phyloP scores from a whole-genome alignment of 2,888 invertebrate genomes.

The Drosophila melanosoma region DNA sequence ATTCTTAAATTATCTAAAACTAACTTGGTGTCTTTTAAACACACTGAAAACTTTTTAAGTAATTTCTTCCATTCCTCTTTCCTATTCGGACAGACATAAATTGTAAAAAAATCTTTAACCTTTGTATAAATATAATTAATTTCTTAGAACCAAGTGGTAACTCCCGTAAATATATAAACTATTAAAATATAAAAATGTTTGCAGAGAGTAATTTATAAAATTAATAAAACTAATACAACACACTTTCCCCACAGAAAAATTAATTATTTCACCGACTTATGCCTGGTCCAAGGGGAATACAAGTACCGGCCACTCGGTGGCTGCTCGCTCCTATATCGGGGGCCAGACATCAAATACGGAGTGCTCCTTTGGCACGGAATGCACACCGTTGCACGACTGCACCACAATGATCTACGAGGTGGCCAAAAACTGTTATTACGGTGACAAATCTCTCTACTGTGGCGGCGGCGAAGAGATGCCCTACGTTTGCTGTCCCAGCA shows the following conservation, averaged over 20 bases:
- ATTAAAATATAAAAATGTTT: not conserved
- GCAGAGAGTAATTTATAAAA: not conserved
- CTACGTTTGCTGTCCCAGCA: constrained; percentile 84
- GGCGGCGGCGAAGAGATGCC: constrained; percentile 84
- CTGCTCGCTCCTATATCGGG: constrained; percentile 77
- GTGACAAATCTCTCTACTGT: constrained; percentile 84
- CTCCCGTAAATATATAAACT: not conserved
- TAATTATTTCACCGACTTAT: constrained; percentile 47
- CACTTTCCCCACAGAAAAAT: constrained; percentile 48
- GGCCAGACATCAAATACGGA: constrained; percentile 58
- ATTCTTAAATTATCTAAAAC: not conserved
- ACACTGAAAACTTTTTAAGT: not conserved
- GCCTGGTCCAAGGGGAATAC: constrained; percentile 19
- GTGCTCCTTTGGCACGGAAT: constrained; percentile 83
- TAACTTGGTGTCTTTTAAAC: not conserved
- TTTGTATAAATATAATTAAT: not conserved
- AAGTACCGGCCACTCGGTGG: constrained; percentile 58
- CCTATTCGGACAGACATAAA: not conserved
- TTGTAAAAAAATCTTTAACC: not conserved
- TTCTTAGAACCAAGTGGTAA: not conserved
- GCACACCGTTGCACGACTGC: constrained; percentile 84
- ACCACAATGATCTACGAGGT: constrained; percentile 84
- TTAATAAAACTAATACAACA: not conserved
- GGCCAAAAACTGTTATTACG: constrained; percentile 84
- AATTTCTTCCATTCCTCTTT: not conserved